Conservation (phyloP, 2,113 vertebrate genomes). For the Oophaga pumilio region DNA sequence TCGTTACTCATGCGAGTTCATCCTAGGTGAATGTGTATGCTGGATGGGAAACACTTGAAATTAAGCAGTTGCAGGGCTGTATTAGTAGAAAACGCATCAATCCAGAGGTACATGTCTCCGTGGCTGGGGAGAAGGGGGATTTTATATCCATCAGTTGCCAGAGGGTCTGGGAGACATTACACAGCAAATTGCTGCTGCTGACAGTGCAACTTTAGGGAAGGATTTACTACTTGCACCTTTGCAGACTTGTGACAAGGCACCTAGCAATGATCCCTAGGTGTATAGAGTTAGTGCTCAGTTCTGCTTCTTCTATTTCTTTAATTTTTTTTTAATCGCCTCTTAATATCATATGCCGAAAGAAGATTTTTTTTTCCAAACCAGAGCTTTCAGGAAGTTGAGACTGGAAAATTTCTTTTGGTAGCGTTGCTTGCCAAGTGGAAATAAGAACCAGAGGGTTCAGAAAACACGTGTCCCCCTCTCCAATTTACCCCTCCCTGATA, state of each 20-base stretch:
- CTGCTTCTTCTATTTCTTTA: background rate
- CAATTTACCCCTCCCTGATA: background rate
- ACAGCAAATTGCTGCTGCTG: constrained; percentile 41
- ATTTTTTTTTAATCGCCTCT: no score
- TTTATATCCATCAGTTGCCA: constrained; percentile 7
- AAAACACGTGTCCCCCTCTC: constrained; percentile 44
- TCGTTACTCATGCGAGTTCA: constrained; percentile 41
- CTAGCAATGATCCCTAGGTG: background rate
- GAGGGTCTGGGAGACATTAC: constrained; percentile 29
- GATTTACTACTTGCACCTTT: background rate
- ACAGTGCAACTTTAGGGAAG: background rate
- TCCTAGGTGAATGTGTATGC: constrained; percentile 9
- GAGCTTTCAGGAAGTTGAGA: constrained; percentile 23
- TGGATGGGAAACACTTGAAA: constrained; percentile 3
- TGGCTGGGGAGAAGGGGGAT: constrained; percentile 1
- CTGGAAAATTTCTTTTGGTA: constrained; percentile 41
- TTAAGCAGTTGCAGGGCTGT: background rate
- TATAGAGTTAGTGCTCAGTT: background rate
- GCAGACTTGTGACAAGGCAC: background rate
- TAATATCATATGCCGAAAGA: background rate
- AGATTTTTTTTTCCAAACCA: constrained; percentile 16
- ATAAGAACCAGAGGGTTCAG: constrained; percentile 42
- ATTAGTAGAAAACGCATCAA: background rate
- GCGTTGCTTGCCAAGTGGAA: constrained; percentile 43
- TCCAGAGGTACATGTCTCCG: background rate